These are phyloP conservation scores for Oriolus oriolus DNA, from an alignment of 2,113 vertebrate species.

Conservation along the genomic window DNA sequence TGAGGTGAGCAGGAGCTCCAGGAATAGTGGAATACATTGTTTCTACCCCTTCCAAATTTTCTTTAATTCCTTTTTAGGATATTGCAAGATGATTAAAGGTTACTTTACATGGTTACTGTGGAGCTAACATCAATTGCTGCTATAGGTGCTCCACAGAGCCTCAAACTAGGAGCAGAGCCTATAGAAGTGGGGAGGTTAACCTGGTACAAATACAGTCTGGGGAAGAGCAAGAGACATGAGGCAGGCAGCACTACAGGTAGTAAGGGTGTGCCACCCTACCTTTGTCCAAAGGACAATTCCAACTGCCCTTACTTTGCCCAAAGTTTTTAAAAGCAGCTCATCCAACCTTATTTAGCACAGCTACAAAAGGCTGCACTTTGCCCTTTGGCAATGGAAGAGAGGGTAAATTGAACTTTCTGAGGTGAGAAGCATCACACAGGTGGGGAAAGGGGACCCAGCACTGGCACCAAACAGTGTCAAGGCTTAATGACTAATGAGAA, in stretches of 20 bases:
- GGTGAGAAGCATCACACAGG: not conserved
- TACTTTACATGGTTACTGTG: not conserved
- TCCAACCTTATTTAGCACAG: not conserved
- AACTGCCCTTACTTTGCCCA: not conserved
- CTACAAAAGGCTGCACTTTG: not conserved
- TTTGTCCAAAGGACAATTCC: not conserved
- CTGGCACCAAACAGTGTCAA: not conserved
- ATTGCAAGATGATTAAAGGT: not conserved
- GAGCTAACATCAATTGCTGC: not conserved
- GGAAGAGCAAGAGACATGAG: not conserved
- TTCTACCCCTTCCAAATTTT: not conserved
- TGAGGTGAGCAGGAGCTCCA: not conserved
- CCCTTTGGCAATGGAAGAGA: not conserved
- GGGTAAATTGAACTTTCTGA: not conserved
- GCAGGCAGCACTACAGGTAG: not conserved
- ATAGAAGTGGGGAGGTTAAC: not conserved
- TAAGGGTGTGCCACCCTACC: not conserved
- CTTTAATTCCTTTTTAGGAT: not conserved
- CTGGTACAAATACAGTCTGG: not conserved
- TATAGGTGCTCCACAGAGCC: not conserved
- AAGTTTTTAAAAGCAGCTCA: not conserved
- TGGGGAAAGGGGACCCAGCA: not conserved
- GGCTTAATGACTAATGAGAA: not conserved
- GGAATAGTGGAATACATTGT: not conserved
- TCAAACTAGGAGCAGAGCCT: not conserved